Conservation (phyloP, 2,113 vertebrate species). For the Odocoileus virginianus region DNA sequence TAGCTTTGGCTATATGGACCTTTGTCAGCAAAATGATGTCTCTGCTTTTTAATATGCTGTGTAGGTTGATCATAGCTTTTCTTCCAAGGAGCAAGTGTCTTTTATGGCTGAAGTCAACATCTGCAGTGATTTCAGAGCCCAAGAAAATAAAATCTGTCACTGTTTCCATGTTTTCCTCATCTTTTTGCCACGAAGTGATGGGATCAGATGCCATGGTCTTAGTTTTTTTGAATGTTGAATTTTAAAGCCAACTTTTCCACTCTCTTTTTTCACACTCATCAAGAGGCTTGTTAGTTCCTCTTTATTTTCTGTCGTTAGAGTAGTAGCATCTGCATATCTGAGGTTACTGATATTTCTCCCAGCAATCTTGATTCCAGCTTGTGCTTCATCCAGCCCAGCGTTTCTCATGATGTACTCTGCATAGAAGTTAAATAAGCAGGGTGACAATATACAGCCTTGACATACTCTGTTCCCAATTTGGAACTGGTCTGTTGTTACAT, state of each 20-base stretch:
- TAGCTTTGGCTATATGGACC: neutral
- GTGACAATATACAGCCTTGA: neutral
- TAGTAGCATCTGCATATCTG: neutral
- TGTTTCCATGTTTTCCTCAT: neutral
- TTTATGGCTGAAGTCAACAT: neutral
- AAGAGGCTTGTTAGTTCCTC: neutral
- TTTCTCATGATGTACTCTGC: neutral
- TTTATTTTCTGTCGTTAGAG: neutral
- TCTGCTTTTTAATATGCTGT: neutral
- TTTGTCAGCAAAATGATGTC: neutral
- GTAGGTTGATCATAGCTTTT: neutral
- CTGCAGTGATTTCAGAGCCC: neutral
- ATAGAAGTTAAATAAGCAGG: neutral
- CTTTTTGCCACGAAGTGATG: neutral
- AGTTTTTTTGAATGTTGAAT: neutral
- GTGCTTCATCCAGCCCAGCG: neutral
- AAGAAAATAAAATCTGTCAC: neutral
- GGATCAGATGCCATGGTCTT: neutral
- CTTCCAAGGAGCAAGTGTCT: neutral
- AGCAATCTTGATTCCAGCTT: neutral
- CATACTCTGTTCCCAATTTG: neutral
- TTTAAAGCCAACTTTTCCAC: neutral
- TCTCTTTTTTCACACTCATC: neutral
- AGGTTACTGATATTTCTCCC: neutral
- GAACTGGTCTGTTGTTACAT: neutral